Evolutionary conservation across 2,888 invertebrate species (phyloP), one percentile per base, ranked within the genome.

Genomic region (Megaustenia siamemsis): DNA sequence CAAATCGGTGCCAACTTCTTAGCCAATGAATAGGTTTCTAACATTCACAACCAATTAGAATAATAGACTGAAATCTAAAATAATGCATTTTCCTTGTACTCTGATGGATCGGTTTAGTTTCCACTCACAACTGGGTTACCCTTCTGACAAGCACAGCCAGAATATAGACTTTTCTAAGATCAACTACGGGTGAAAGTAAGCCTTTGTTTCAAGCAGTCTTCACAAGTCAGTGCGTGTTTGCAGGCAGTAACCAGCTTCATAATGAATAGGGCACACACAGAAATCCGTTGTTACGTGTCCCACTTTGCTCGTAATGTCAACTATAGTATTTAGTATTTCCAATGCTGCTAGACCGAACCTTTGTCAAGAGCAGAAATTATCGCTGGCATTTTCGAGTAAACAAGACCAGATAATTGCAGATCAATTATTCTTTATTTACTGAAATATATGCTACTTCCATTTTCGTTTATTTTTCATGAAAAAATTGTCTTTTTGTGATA

Each of bases 61-160:
- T 12, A 28, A 6, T 45, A n/a, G n/a, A n/a, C 15, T 6, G 28
- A 73, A 45, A 73, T 38, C 71, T 18, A 73, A 28, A 43, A 73
- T 73, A 73, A 73, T 73, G 71, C 71, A 73, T 73, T 73, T 73
- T 73, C 24, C 71, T 24, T 73, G 71, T 73, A 45, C 28, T 0
- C 45, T 73, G 71, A 45, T 73, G 45, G 71, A 45, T 28, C 28
- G n/a, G 28, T 45, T n/a, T 43, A 28, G 45, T 38, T 43, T 12
- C 28, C 15, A 38, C 15, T 28, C 28, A 10, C 40, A 43, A 35
- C 43, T 24, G 4, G 69, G 69, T 6, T 73, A 28, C 45, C 12
- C 18, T 45, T 3, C 71, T 28, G n/a, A 0, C 28, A 3, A 6
- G 5, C 40, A 24, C 40, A 40, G 69, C 40, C 40, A 69, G 40